Conservation (phyloP, 2,888 invertebrate species). For the Drosophila phalerata region DNA sequence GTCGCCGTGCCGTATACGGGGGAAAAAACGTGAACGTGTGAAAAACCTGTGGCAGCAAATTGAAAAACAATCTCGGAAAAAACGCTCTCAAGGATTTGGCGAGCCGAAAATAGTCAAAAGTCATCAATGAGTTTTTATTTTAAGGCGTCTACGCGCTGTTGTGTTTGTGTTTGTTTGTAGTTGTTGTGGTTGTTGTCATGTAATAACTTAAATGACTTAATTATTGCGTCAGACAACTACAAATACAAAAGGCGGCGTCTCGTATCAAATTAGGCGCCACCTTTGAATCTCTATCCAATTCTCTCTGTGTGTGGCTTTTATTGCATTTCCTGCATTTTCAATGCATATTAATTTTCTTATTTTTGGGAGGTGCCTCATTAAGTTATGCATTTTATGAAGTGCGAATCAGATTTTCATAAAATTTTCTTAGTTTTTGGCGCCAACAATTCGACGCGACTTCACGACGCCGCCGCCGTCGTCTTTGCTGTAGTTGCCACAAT, state of each 20-base stretch:
- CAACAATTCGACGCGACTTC: conserved; percentile 65
- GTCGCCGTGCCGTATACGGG: conserved; percentile 40
- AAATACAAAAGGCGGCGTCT: conserved; percentile 59
- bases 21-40: conserved; percentile 75
- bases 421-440: conserved; percentile 63
- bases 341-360: conserved; percentile 48
- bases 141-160: conserved; percentile 28
- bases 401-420: conserved; percentile 59
- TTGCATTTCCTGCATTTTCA: conserved; percentile 59
- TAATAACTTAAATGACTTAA: conserved; percentile 82
- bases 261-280: conserved; percentile 39
- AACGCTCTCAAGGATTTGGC: conserved; percentile 69
- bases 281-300: conserved; percentile 28
- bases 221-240: conserved; percentile 81
- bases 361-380: conserved; percentile 37
- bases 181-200: conserved; percentile 60
- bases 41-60: conserved; percentile 63
- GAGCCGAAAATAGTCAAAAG: conserved; percentile 69
- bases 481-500: conserved; percentile 2
- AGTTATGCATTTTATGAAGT: conserved; percentile 78
- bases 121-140: conserved; percentile 53
- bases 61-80: conserved; percentile 38
- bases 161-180: conserved; percentile 38
- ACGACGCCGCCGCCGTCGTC: conserved; percentile 51
- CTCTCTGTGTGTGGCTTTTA: conserved; percentile 28